Percentiles rank a stretch among this genome's conserved stretches.
These are phyloP conservation scores for Cavia porcellus DNA, from an alignment of 2,113 vertebrate species.

Conservation along the genomic window DNA sequence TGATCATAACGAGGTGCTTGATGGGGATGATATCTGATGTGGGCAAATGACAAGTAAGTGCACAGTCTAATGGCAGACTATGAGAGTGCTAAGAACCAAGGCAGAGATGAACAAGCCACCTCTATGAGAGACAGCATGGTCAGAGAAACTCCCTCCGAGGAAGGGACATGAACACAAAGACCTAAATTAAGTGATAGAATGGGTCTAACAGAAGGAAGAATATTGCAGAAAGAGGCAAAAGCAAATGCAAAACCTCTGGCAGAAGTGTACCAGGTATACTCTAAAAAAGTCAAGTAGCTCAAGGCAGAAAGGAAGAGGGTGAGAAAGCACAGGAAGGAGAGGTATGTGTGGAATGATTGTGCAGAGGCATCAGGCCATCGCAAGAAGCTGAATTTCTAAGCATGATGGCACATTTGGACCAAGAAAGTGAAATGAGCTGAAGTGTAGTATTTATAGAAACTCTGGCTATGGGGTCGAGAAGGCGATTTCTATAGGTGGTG, in stretches of 20 bases:
- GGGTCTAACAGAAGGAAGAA: background rate
- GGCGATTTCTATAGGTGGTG: background rate
- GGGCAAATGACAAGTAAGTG: background rate
- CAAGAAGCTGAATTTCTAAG: background rate
- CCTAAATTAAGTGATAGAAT: background rate
- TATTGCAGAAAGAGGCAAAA: background rate
- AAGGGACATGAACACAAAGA: background rate
- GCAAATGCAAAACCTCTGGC: background rate
- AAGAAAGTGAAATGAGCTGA: background rate
- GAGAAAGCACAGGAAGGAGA: too few species aligned
- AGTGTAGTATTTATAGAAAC: background rate
- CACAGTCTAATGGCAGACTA: background rate
- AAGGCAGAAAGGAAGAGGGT: too few species aligned
- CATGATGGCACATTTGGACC: background rate
- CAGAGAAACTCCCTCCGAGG: background rate
- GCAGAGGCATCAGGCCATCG: background rate
- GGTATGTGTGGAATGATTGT: background rate
- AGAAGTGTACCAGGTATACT: background rate
- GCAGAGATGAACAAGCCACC: background rate
- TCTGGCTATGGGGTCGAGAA: fast-evolving
- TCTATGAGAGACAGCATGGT: background rate
- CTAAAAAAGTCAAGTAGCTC: background rate
- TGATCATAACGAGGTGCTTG: background rate
- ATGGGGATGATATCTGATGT: fast-evolving
- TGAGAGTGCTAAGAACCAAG: background rate